Percentiles rank a stretch among this genome's conserved stretches.
Conservation (phyloP, 2,797 vertebrate genomes). For the Emydoidea blandingii region DNA sequence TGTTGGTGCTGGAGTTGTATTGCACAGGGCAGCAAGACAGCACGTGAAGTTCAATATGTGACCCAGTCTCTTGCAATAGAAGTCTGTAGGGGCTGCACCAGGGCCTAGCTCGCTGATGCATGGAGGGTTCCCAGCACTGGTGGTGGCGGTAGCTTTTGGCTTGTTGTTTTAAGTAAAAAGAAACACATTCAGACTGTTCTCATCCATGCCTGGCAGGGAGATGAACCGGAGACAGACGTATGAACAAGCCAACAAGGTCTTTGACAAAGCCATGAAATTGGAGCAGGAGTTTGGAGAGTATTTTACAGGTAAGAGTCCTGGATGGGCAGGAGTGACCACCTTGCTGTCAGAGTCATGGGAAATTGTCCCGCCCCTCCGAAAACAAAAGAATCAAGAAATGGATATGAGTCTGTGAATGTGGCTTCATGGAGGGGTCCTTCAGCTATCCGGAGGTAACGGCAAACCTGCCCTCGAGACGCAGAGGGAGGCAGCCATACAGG, state of each 20-base stretch:
- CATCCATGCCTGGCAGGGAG: slow-evolving; percentile 85
- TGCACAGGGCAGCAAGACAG: neutral
- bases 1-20: neutral
- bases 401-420: slow-evolving; percentile 10
- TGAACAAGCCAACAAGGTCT: slow-evolving; percentile 98
- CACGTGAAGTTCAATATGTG: neutral
- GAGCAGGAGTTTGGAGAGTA: slow-evolving; percentile 99
- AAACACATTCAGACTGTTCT: neutral
- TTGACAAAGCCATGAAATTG: slow-evolving; percentile 98
- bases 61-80: neutral
- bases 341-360: slow-evolving; percentile 26
- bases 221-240: slow-evolving; percentile 99
- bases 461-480: neutral
- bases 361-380: slow-evolving; percentile 10
- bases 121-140: neutral
- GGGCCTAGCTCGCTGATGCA: neutral
- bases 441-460: slow-evolving; percentile 16
- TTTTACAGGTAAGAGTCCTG: slow-evolving; percentile 92
- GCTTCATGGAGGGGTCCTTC: slow-evolving; percentile 10
- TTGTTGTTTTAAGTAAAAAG: neutral
- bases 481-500: neutral
- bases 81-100: neutral
- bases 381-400: neutral
- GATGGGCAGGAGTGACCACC: slow-evolving; percentile 12
- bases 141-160: neutral